phyloP scores from a whole-genome alignment of 2,888 invertebrate species.

The Synergus itoensis region DNA sequence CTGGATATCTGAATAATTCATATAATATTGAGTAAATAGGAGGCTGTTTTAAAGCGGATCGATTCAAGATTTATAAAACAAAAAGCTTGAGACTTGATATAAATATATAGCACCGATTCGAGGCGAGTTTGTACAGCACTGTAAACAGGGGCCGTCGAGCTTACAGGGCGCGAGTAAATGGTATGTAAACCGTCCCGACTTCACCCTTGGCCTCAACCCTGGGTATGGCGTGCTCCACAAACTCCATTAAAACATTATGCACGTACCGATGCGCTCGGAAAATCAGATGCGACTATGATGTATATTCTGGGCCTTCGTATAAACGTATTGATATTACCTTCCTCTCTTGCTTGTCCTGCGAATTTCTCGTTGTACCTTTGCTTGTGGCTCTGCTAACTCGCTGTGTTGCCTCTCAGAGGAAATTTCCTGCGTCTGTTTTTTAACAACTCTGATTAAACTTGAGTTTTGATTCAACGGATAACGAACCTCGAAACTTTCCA shows the following conservation, averaged over 20 bases:
- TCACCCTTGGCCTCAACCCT: constrained; percentile 70
- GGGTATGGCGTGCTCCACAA: constrained; percentile 71
- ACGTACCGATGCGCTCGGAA: constrained; percentile 78
- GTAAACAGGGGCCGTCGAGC: constrained; percentile 70
- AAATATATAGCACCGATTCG: constrained; percentile 64
- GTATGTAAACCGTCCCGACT: constrained; percentile 76
- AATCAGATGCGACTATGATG: constrained; percentile 74
- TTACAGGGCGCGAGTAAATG: constrained; percentile 76
- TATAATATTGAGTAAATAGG: not conserved
- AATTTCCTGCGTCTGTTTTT: constrained; percentile 7
- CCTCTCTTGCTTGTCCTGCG: constrained; percentile 46
- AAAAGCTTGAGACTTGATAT: constrained; percentile 57
- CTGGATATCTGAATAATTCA: not conserved
- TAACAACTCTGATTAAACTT: constrained; percentile 23
- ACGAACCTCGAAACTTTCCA: constrained; percentile 2
- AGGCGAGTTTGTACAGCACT: constrained; percentile 74
- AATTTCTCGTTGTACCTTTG: constrained; percentile 43
- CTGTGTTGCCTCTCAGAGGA: constrained; percentile 2
- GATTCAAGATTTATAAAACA: constrained; percentile 40
- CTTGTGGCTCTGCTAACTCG: constrained; percentile 15
- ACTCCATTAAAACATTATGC: constrained; percentile 78
- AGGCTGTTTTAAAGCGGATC: not conserved
- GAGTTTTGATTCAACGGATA: constrained; percentile 14
- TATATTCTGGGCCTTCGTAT: constrained; percentile 52
- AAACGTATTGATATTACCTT: constrained; percentile 50